phyloP scores from a whole-genome alignment of 1,140 invertebrate genomes.

The Plectrocnemia conspersa region DNA sequence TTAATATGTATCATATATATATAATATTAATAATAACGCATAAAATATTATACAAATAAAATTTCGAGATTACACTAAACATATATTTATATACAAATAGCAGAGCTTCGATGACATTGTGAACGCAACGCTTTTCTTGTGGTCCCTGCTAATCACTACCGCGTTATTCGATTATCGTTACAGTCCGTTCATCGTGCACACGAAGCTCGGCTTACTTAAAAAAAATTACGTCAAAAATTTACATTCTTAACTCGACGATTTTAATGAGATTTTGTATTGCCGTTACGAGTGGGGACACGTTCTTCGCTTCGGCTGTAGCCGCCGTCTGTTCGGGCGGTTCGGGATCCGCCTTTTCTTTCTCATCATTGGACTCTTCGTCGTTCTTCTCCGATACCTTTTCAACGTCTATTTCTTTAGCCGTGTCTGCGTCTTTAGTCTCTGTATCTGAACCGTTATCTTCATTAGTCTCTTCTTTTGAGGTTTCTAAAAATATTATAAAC shows the following conservation, averaged over 20 bases:
- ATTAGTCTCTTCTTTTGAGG: neutral
- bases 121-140: too few relatives aligned
- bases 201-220: too few relatives aligned
- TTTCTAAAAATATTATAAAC: neutral
- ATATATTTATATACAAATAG: too few relatives aligned
- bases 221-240: constrained; percentile 2
- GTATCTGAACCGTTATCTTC: neutral
- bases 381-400: constrained; percentile 18
- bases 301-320: too few relatives aligned
- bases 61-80: too few relatives aligned
- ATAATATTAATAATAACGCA: too few relatives aligned
- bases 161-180: too few relatives aligned
- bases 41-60: too few relatives aligned
- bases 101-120: too few relatives aligned
- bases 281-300: constrained; percentile 11
- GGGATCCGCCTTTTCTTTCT: neutral
- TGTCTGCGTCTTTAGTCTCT: neutral
- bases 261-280: constrained; percentile 25
- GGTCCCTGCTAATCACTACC: too few relatives aligned
- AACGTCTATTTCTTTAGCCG: constrained; percentile 14
- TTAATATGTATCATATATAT: too few relatives aligned
- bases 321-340: neutral
- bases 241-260: constrained; percentile 22
- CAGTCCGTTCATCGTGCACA: too few relatives aligned
- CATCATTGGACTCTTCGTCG: constrained; percentile 10